Evolutionary conservation across 2,113 vertebrate species (phyloP).

Genomic region (Archocentrus centrarchus): DNA sequence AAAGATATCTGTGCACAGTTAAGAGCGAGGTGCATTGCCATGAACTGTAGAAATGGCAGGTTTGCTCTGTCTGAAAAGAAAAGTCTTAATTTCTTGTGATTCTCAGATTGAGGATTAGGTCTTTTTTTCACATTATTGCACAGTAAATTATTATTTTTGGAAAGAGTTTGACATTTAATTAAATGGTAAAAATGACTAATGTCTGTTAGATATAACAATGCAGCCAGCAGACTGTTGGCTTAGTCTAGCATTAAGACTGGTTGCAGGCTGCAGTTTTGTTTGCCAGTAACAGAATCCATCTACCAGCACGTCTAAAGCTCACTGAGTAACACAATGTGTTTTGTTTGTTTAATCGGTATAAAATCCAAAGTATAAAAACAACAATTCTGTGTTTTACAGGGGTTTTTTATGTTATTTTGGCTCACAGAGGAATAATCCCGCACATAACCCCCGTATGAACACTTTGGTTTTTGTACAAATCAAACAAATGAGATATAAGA

Average conservation of each 20-base stretch:
- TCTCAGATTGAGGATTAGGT: background rate
- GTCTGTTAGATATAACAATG: background rate
- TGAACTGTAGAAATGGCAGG: background rate
- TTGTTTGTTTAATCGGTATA: background rate
- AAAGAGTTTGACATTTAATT: conserved; percentile 7
- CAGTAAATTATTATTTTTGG: background rate
- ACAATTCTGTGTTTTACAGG: background rate
- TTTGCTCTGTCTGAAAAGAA: background rate
- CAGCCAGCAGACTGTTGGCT: conserved; percentile 10
- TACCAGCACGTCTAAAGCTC: background rate
- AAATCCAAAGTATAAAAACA: background rate
- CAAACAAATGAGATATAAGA: background rate
- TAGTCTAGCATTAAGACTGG: background rate
- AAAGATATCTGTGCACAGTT: background rate
- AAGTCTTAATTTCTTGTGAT: background rate
- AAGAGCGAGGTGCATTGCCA: background rate
- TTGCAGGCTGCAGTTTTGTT: conserved; percentile 1
- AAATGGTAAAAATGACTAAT: background rate
- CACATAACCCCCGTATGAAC: background rate
- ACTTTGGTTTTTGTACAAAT: background rate
- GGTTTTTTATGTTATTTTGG: background rate
- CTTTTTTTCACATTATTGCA: background rate
- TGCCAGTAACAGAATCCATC: background rate
- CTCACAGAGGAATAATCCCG: background rate
- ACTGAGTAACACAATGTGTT: background rate